phyloP scores from a whole-genome alignment of 2,888 invertebrate species.

The Mesorhabditis sp. region DNA sequence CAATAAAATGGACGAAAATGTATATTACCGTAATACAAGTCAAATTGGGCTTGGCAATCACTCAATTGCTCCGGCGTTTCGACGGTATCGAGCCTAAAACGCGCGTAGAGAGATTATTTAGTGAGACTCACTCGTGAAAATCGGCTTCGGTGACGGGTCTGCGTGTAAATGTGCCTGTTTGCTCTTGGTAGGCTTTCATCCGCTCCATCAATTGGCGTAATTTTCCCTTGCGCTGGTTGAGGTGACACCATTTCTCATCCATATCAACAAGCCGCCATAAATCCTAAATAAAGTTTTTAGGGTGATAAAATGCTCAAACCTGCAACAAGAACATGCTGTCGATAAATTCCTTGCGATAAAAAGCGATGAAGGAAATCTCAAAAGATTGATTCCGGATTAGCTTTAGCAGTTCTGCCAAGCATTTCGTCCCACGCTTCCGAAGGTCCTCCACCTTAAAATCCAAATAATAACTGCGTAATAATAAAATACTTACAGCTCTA shows the following conservation, averaged over 20 bases:
- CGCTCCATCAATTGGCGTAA: constrained; percentile 72
- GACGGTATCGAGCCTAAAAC: constrained; percentile 67
- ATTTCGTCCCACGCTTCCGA: not conserved
- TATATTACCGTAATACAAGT: constrained; percentile 74
- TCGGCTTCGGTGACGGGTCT: constrained; percentile 29
- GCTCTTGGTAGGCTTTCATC: constrained; percentile 85
- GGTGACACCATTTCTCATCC: constrained; percentile 75
- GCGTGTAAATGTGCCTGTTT: constrained; percentile 21
- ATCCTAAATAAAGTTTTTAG: constrained; percentile 74
- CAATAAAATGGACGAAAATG: not conserved
- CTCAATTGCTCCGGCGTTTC: constrained; percentile 85
- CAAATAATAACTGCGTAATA: not conserved
- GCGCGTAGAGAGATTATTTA: not conserved
- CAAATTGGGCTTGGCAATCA: constrained; percentile 87
- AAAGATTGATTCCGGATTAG: not conserved
- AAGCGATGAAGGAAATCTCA: constrained; percentile 89
- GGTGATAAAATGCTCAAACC: accelerated
- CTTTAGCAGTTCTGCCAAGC: not conserved
- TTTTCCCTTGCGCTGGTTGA: constrained; percentile 25
- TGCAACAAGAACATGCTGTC: constrained; percentile 67
- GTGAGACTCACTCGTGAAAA: constrained; percentile 26
- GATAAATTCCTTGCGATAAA: constrained; percentile 95
- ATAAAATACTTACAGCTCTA: constrained; percentile 3
- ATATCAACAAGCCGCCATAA: constrained; percentile 95
- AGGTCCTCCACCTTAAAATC: not conserved